Evolutionary conservation across 2,888 invertebrate genomes (phyloP), one percentile per base, ranked within the genome.

Genomic region (Epinotia demarniana): DNA sequence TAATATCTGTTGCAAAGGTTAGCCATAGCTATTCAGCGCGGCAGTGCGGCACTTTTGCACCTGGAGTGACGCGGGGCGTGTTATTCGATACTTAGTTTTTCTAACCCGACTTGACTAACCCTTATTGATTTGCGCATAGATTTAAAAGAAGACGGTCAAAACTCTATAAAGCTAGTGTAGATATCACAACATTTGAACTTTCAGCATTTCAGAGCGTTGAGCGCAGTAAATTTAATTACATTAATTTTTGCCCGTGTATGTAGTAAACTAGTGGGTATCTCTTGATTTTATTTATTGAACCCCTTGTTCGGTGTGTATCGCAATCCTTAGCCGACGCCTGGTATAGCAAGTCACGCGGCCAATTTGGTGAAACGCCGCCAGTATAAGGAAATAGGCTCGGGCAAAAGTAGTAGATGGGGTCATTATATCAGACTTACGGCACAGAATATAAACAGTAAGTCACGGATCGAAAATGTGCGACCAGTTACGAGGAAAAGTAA

Each of bases 321-420:
- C 79, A 78, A 78, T 62, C 77, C 78, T 84, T 79, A 82, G 79
- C 67, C 77, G 82, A 79, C 75, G 80, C 81, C 83, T 83, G 86
- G 84, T 86, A 86, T 79, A 79, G 91, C 92, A 91, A 91, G 92
- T 92, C 92, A 92, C 89, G 90, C 86, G 86, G 87, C 83, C 89
- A 92, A 92, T 92, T 92, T 91, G 83, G 83, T 87, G 81, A 87
- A 91, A 88, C 84, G 84, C 83, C 81, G 84, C 81, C 85, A 84
- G 82, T 84, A 85, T 81, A 84, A 86, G 87, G 84, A 89, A 89
- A 87, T 87, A 85, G 85, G 86, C 81, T 81, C 83, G 76, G 82
- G 81, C 78, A 73, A 82, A 83, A 84, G 82, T 84, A 83, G 81
- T 81, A 82, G 85, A 84, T 81, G 80, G 78, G 82, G 80, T 84